A percentile compares a stretch with the other conserved stretches of the same genome.
Conservation (phyloP, 2,797 vertebrate species). For the Myotis findleyi region DNA sequence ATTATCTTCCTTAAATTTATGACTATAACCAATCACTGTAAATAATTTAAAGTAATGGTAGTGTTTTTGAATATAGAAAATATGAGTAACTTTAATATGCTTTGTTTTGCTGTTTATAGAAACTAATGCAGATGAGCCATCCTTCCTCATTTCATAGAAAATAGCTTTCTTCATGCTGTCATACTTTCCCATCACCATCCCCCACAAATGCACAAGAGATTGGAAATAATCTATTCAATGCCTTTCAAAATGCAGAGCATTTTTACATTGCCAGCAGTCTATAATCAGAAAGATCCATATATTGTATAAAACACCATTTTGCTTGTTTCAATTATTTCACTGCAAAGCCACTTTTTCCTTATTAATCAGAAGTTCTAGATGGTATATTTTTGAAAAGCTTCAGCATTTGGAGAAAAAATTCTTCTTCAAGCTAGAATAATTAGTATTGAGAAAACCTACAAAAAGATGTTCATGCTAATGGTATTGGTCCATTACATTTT, state of each 20-base stretch:
- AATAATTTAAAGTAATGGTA: not conserved
- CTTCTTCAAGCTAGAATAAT: slow-evolving; percentile 13
- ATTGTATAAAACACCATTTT: not conserved
- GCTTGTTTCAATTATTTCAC: not conserved
- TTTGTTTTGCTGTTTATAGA: not conserved
- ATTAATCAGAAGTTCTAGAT: not conserved
- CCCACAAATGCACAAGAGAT: not conserved
- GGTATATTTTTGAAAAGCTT: not conserved
- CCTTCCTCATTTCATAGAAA: slow-evolving; percentile 21
- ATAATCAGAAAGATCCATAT: not conserved
- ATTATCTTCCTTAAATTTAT: slow-evolving; percentile 20
- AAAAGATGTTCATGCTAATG: not conserved
- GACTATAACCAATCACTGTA: not conserved
- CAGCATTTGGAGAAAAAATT: not conserved
- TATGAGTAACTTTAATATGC: slow-evolving; percentile 29
- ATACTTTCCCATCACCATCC: not conserved
- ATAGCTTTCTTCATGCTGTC: not conserved
- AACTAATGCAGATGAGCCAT: slow-evolving; percentile 73
- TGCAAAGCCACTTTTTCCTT: not conserved
- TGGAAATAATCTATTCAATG: not conserved
- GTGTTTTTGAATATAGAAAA: slow-evolving; percentile 22
- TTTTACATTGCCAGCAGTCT: not conserved
- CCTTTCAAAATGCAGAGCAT: slow-evolving; percentile 3
- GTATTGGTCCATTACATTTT: not conserved
- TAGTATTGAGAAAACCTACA: not conserved